Evolutionary conservation across 1,140 invertebrate genomes (phyloP).

Genomic region (Capitella teleta): DNA sequence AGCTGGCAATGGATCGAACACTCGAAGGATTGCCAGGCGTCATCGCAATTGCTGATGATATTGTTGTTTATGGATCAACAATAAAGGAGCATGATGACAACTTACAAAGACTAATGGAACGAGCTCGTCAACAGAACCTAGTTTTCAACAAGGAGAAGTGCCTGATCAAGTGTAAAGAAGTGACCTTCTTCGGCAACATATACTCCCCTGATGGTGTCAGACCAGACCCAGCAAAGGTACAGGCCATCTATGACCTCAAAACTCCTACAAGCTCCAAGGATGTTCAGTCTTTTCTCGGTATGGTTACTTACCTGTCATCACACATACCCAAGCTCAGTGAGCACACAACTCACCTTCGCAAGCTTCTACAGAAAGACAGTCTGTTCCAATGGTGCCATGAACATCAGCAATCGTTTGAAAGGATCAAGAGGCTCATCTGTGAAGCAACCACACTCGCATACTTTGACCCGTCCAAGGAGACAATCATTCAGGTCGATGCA

Average conservation of each 20-base stretch:
- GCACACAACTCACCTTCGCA: neutral
- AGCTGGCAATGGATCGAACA: constrained; percentile 20
- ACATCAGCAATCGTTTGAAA: constrained; percentile 12
- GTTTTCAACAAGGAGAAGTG: constrained; percentile 33
- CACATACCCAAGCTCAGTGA: constrained; percentile 14
- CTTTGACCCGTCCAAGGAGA: constrained; percentile 17
- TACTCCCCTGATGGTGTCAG: constrained; percentile 31
- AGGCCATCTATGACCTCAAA: constrained; percentile 23
- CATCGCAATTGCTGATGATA: constrained; percentile 32
- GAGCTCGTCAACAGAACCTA: constrained; percentile 28
- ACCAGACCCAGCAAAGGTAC: constrained; percentile 33
- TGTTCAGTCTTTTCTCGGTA: constrained; percentile 18
- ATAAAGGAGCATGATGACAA: constrained; percentile 4
- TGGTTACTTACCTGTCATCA: constrained; percentile 16
- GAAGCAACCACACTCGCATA: constrained; percentile 16
- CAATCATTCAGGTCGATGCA: constrained; percentile 20
- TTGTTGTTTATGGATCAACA: constrained; percentile 2
- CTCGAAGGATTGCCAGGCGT: constrained; percentile 29
- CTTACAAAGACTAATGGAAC: constrained; percentile 21
- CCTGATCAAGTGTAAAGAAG: neutral
- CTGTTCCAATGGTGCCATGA: constrained; percentile 1
- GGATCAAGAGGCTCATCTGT: constrained; percentile 15
- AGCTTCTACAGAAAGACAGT: constrained; percentile 5
- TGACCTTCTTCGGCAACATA: constrained; percentile 17
- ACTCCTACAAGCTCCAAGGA: constrained; percentile 13